Base-by-base conservation (phyloP, 2,888 invertebrate genomes). In the Ophioninae sp. region DNA sequence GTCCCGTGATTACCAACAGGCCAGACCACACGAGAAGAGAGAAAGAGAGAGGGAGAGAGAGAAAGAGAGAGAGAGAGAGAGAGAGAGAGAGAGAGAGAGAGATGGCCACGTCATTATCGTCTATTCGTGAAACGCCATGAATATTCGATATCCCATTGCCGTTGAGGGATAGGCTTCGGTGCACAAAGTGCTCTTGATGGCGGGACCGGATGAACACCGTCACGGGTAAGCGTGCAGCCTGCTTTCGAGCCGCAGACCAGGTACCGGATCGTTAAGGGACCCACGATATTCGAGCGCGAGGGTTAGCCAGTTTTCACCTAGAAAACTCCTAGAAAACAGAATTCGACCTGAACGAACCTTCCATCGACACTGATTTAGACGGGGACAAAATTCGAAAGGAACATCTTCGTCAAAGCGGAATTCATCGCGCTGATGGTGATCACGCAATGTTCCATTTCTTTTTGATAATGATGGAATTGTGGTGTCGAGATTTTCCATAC, bases 81-180 rank as follows among this genome's bases (percentile, higher is more conserved):
- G 51, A 51, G 51, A 13, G 17, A 17, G 51, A 13, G 17, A 17
- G 13, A 13, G 17, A 23, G n/a, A n/a, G 83, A 69, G 81, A 78
- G 77, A 81, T 78, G 83, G 76, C 51, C 78, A 71, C 83, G 77
- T 84, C 81, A 79, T 84, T 84, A 84, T 81, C 84, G 81, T 75
- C 84, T 77, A 84, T 84, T 84, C 84, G 84, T 72, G 78, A 84
- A 75, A 84, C 78, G 56, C 79, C 81, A 84, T 84, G 84, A 84
- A 84, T 84, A 84, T 84, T 84, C 84, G 84, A 84, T 84, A 81
- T 84, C 79, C 84, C 81, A 81, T 81, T 81, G 84, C 75, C 79
- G 37, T 51, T 73, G 17, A 76, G 65, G 61, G 74, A 81, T 75
- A 71, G 81, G 81, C 81, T 67, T 72, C 75, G 84, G 75, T 84